Evolutionary conservation across 2,888 invertebrate species (phyloP), one percentile per base, ranked within the genome.

Genomic region (Parthenolecanium corni): DNA sequence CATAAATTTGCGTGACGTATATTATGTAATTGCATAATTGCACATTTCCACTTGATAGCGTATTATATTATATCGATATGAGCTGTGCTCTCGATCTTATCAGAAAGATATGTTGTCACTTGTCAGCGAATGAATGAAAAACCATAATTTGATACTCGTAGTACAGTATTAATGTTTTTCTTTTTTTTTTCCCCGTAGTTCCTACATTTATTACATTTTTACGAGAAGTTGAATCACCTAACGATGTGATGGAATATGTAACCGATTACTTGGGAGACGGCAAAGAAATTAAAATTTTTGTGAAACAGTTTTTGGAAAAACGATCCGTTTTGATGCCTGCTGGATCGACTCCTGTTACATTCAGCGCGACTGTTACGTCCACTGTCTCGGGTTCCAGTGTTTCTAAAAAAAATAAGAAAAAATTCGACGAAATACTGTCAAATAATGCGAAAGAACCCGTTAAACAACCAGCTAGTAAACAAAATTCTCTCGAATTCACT

Each of bases 161-260:
- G n/a, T n/a, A n/a, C n/a, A n/a, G n/a, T n/a, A n/a, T n/a, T n/a
- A n/a, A n/a, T n/a, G n/a, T n/a, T n/a, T n/a, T n/a, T n/a, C n/a
- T n/a, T 31, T 31, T 9, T 31, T 31, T 31, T 31, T 31, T 31
- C 31, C 31, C 31, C 31, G 31, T 76, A 93, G 93, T 93, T 72
- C 91, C 92, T 62, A 94, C 93, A 40, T 95, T 95, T 76, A 83
- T 94, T 68, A 83, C 83, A 66, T 95, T 95, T 76, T 78, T 96
- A 68, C 85, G 86, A 72, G 93, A 94, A 72, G 86, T 95, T 67
- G 95, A 95, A 73, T 91, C 92, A 24, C 90, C 94, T 0, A 89
- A 86, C 73, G 95, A 96, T 74, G 91, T 95, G 9, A 86, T 87
- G 72, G 95, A 96, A 71, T 96, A 95, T 73, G 88, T 93, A 61